Conservation (phyloP, 2,797 vertebrate genomes). For the Tarsius wallacei region DNA sequence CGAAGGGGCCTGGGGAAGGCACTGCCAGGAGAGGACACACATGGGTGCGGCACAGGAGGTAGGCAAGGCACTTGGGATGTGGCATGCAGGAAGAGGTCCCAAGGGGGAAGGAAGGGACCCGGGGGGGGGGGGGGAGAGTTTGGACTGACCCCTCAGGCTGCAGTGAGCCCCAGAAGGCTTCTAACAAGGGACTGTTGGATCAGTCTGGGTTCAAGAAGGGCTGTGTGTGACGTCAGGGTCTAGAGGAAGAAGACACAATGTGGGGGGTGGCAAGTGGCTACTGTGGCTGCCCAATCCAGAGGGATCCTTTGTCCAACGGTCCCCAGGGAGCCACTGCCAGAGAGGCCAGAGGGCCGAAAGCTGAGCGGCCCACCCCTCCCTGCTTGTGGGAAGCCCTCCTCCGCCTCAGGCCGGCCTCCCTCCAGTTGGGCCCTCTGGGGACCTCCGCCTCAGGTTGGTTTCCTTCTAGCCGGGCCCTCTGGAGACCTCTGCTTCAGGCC, state of each 20-base stretch:
- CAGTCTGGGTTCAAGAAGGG: neutral
- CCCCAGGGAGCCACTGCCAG: too few relatives aligned
- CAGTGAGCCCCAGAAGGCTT: neutral
- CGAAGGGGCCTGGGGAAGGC: too few relatives aligned
- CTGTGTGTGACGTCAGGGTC: neutral
- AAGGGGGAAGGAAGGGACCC: neutral
- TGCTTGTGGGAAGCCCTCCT: neutral
- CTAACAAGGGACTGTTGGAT: neutral
- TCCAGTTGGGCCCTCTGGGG: too few relatives aligned
- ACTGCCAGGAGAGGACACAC: neutral
- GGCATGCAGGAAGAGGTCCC: neutral
- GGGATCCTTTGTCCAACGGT: neutral
- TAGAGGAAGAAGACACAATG: too few relatives aligned
- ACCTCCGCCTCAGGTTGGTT: too few relatives aligned
- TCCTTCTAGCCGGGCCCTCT: too few relatives aligned
- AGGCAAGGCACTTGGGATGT: neutral
- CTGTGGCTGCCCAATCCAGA: neutral
- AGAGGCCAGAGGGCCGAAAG: neutral
- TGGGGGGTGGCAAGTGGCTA: neutral
- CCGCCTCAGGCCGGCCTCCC: too few relatives aligned
- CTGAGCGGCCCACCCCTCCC: neutral
- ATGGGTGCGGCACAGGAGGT: fast-evolving
- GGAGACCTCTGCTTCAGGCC: too few relatives aligned
- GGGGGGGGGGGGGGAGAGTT: fast-evolving
- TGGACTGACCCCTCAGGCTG: neutral